Evolutionary conservation across 2,888 invertebrate species (phyloP).

Genomic region (Acronicta psi): DNA sequence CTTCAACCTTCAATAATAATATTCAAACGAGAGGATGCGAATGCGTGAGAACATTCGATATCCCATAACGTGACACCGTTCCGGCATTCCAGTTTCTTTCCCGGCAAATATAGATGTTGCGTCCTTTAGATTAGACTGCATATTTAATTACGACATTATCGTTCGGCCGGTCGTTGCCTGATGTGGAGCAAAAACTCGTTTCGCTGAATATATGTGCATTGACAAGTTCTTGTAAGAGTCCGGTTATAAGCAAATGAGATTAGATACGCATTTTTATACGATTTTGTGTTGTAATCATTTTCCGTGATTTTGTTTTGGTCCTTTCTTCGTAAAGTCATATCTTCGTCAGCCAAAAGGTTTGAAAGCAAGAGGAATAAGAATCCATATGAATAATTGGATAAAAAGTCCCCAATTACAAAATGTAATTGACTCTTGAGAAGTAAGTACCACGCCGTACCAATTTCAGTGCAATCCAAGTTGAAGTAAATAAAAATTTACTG

Average conservation of each 20-base stretch:
- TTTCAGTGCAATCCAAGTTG: constrained; percentile 19
- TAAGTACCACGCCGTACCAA: constrained; percentile 13
- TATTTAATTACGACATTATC: constrained; percentile 60
- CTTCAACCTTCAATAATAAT: constrained; percentile 26
- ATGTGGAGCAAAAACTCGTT: constrained; percentile 50
- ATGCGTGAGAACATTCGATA: constrained; percentile 75
- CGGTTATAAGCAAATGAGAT: constrained; percentile 36
- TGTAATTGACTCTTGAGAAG: constrained; percentile 12
- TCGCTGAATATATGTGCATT: constrained; percentile 24
- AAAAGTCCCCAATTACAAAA: constrained; percentile 5
- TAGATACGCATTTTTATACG: constrained; percentile 21
- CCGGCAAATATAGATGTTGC: constrained; percentile 50
- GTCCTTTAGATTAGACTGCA: constrained; percentile 52
- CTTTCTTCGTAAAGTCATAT: too few relatives aligned
- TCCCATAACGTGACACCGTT: constrained; percentile 61
- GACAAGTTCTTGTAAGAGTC: constrained; percentile 37
- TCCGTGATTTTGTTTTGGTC: too few relatives aligned
- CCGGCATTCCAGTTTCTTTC: constrained; percentile 74
- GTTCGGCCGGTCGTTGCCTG: constrained; percentile 40
- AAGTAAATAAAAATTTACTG: constrained; percentile 22
- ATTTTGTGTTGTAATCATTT: neutral
- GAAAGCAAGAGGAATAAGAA: constrained; percentile 8
- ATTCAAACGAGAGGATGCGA: constrained; percentile 41
- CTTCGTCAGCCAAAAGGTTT: constrained; percentile 1
- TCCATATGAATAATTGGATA: neutral